These are phyloP conservation scores for Cricetomys ansorgei DNA, from an alignment of 2,113 vertebrate species.

Conservation along the genomic window DNA sequence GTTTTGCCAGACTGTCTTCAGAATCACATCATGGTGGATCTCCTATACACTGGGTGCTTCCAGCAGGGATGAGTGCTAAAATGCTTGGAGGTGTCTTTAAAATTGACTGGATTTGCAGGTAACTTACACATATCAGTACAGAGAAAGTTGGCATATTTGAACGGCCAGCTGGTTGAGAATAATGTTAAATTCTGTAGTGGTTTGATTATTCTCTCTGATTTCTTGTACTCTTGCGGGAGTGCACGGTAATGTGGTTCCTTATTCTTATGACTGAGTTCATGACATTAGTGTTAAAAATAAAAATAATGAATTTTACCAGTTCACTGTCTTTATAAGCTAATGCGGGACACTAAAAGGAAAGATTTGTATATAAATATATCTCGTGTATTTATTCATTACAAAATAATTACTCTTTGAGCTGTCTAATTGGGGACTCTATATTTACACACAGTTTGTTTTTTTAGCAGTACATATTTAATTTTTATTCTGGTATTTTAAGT, in stretches of 20 bases:
- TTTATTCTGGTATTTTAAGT: not conserved
- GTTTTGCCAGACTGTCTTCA: conserved; percentile 96
- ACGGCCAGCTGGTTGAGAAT: not conserved
- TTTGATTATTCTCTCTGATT: not conserved
- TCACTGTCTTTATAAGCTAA: not conserved
- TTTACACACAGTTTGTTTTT: not conserved
- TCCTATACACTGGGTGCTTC: conserved; percentile 99
- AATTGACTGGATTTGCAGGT: conserved; percentile 99
- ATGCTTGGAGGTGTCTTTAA: conserved; percentile 99
- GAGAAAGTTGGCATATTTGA: not conserved
- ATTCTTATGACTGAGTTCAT: not conserved
- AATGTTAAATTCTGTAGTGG: not conserved
- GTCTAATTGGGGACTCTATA: no score
- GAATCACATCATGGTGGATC: conserved; percentile 98
- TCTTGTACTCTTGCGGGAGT: not conserved
- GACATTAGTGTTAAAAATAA: not conserved
- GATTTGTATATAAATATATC: no score
- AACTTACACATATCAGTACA: conserved; percentile 46
- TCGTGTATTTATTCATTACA: not conserved
- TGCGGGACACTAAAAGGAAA: not conserved
- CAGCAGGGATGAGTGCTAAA: conserved; percentile 99
- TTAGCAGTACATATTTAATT: not conserved
- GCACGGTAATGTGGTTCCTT: not conserved
- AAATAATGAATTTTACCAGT: not conserved
- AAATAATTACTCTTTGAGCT: not conserved